A percentile compares a stretch with the other conserved stretches of the same genome.
Conservation (phyloP, 1,140 invertebrate genomes). For the Helicorthomorpha holstii region DNA sequence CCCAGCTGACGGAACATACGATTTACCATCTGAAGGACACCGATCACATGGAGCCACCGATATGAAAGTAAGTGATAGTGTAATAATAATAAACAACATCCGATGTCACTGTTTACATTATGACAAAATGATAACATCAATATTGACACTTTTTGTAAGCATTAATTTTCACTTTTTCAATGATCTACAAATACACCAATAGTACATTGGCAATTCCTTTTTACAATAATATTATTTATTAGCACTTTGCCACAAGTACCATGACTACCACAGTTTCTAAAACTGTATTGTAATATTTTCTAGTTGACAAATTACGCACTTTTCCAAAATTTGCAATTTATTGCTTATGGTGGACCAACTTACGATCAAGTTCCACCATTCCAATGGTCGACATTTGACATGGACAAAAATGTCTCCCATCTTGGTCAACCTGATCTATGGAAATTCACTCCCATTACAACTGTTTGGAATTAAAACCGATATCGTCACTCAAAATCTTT, state of each 20-base stretch:
- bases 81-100: too few relatives aligned
- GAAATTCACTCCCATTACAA: slow-evolving; percentile 40
- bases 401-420: slow-evolving; percentile 39
- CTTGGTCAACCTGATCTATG: slow-evolving; percentile 58
- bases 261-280: too few relatives aligned
- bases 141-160: not conserved
- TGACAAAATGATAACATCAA: too few relatives aligned
- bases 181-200: not conserved
- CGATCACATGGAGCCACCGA: slow-evolving; percentile 44
- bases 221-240: not conserved
- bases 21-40: slow-evolving; percentile 40
- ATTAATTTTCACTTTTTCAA: not conserved
- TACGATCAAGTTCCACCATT: slow-evolving; percentile 44
- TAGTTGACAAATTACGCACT: slow-evolving; percentile 25
- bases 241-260: not conserved
- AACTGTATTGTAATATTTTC: slow-evolving; percentile 7
- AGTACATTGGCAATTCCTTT: not conserved
- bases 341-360: slow-evolving; percentile 39
- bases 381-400: slow-evolving; percentile 49
- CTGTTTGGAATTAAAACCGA: slow-evolving; percentile 25
- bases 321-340: slow-evolving; percentile 27
- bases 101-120: too few relatives aligned
- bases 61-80: slow-evolving; percentile 42
- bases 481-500: not conserved
- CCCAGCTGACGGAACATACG: slow-evolving; percentile 37